Evolutionary conservation across 2,888 invertebrate genomes (phyloP).

Genomic region (Drosophila seclusa): DNA sequence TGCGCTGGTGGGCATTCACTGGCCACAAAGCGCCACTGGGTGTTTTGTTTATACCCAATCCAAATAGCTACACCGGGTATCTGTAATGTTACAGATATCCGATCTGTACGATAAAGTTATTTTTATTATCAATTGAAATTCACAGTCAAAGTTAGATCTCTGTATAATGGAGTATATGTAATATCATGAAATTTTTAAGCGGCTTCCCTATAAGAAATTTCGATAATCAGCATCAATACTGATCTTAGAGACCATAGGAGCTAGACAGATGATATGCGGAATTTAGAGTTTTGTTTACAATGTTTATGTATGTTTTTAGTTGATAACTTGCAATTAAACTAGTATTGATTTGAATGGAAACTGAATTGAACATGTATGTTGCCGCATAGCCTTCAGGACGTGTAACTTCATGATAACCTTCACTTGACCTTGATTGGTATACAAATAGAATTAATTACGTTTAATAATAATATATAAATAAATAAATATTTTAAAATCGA

Average conservation of each 20-base stretch:
- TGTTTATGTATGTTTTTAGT: too few relatives aligned
- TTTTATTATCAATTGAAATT: not conserved
- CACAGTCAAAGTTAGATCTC: not conserved
- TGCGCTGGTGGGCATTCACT: conserved; percentile 72
- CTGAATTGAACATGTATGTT: not conserved
- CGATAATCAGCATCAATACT: not conserved
- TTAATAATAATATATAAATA: not conserved
- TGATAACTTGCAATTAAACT: not conserved
- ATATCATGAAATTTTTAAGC: not conserved
- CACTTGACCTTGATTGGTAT: not conserved
- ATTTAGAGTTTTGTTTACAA: not conserved
- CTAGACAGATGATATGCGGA: not conserved
- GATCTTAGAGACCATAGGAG: not conserved
- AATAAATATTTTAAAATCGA: not conserved
- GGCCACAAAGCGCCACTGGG: conserved; percentile 63
- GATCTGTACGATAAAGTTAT: not conserved
- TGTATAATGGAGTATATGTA: not conserved
- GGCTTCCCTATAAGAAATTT: not conserved
- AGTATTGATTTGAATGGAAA: not conserved
- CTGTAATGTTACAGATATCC: not conserved
- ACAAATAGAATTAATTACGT: not conserved
- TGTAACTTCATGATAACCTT: not conserved
- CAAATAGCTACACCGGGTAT: conserved; percentile 3
- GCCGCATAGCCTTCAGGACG: not conserved
- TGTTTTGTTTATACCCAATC: conserved; percentile 20